phyloP scores from a whole-genome alignment of 2,888 invertebrate species.

The Dilophus febrilis region DNA sequence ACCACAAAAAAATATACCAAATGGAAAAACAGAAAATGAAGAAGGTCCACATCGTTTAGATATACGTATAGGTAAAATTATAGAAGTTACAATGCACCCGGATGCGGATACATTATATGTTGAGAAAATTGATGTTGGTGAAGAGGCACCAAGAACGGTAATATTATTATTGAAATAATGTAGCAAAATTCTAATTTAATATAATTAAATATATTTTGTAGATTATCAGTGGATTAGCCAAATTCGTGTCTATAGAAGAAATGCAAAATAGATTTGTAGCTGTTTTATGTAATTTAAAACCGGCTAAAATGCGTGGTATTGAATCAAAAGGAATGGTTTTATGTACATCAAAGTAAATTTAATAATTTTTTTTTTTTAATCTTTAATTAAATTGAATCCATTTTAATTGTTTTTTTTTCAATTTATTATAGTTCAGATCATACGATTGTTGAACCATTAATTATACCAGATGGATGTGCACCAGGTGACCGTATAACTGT shows the following conservation, averaged over 20 bases:
- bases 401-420: slow-evolving; percentile 1
- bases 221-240: slow-evolving; percentile 79
- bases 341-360: slow-evolving; percentile 60
- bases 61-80: slow-evolving; percentile 72
- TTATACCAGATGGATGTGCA: slow-evolving; percentile 55
- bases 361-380: not conserved
- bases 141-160: slow-evolving; percentile 44
- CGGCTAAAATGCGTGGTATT: slow-evolving; percentile 89
- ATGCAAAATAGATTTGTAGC: slow-evolving; percentile 81
- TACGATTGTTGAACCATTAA: slow-evolving; percentile 68
- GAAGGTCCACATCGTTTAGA: slow-evolving; percentile 65
- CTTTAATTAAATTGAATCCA: not conserved
- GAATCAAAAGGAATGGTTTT: slow-evolving; percentile 87
- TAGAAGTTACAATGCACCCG: slow-evolving; percentile 70
- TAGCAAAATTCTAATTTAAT: no score
- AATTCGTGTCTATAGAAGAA: slow-evolving; percentile 76
- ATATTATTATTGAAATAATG: not conserved
- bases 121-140: slow-evolving; percentile 84
- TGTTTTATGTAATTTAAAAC: slow-evolving; percentile 88
- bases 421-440: slow-evolving; percentile 49
- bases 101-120: slow-evolving; percentile 86
- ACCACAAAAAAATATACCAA: slow-evolving; percentile 10
- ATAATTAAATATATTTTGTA: no score
- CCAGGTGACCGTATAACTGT: slow-evolving; percentile 71
- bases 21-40: slow-evolving; percentile 23